phyloP scores from a whole-genome alignment of 2,888 invertebrate genomes.

The Eupithecia abbreviata region DNA sequence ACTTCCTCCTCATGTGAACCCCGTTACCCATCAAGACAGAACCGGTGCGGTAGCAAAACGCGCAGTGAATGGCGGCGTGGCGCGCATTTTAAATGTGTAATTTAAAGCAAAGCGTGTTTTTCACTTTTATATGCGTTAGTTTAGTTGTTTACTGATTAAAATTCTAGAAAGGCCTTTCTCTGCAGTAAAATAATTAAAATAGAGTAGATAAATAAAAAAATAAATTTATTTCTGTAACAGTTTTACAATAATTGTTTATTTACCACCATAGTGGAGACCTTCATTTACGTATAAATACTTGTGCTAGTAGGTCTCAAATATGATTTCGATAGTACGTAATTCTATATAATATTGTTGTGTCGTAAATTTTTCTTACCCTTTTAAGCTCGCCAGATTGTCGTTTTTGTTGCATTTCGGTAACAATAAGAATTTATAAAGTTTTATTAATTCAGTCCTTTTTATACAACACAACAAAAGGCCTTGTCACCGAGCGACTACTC shows the following conservation, averaged over 20 bases:
- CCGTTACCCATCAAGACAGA: not conserved
- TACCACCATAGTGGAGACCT: too few relatives aligned
- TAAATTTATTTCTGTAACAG: too few relatives aligned
- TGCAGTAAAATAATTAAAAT: not conserved
- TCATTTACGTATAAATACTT: too few relatives aligned
- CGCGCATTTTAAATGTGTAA: constrained; percentile 4
- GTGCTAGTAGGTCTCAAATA: too few relatives aligned
- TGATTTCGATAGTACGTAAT: not conserved
- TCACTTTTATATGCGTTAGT: not conserved
- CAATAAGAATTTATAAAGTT: not conserved
- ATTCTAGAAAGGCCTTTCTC: too few relatives aligned
- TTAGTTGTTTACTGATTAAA: too few relatives aligned
- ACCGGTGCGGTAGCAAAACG: not conserved
- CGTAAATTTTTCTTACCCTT: not conserved
- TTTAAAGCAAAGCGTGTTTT: not conserved
- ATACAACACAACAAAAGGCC: too few relatives aligned
- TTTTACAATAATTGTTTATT: too few relatives aligned
- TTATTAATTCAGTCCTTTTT: not conserved
- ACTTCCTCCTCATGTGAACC: not conserved
- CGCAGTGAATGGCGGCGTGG: not conserved
- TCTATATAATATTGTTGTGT: not conserved
- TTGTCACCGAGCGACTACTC: too few relatives aligned
- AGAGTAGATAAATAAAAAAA: not conserved
- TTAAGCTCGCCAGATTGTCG: not conserved
- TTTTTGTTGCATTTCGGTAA: not conserved